Conservation (phyloP, 2,888 invertebrate species). For the Drosophila mulleri region DNA sequence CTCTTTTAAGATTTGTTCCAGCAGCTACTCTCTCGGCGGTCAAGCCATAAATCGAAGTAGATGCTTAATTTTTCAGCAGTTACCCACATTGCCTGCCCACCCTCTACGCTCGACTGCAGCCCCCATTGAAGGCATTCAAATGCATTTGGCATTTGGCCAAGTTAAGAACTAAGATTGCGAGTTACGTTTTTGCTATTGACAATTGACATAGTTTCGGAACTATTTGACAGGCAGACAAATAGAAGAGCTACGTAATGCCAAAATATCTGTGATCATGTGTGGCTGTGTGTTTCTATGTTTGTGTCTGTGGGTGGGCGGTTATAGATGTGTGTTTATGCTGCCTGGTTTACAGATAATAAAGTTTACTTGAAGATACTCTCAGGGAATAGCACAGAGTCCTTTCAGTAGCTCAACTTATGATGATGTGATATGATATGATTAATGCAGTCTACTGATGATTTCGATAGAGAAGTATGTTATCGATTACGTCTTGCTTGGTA, state of each 20-base stretch:
- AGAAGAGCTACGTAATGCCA: conserved; percentile 6
- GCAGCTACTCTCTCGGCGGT: conserved; percentile 10
- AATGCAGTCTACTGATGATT: no score
- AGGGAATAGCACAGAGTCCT: neutral
- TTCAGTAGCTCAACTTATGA: neutral
- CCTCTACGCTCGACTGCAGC: neutral
- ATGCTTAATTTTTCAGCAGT: conserved; percentile 67
- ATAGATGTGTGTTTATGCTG: neutral
- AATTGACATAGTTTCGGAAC: conserved; percentile 58
- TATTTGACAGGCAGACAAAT: conserved; percentile 50
- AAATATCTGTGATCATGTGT: neutral
- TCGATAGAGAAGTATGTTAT: no score
- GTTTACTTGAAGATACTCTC: neutral
- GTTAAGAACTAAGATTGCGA: conserved; percentile 21
- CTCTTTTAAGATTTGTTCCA: conserved; percentile 43
- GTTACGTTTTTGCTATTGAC: conserved; percentile 42
- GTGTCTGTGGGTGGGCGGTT: neutral
- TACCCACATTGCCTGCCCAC: conserved; percentile 11
- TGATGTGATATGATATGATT: neutral
- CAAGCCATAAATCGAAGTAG: conserved; percentile 59
- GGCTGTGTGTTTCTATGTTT: neutral
- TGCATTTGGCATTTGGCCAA: conserved; percentile 41
- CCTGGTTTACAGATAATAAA: neutral
- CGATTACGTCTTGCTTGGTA: no score
- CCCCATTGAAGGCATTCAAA: neutral